Evolutionary conservation across 1,140 invertebrate genomes (phyloP), one percentile per base, ranked within the genome.

Genomic region (Cherax quadricarinatus): DNA sequence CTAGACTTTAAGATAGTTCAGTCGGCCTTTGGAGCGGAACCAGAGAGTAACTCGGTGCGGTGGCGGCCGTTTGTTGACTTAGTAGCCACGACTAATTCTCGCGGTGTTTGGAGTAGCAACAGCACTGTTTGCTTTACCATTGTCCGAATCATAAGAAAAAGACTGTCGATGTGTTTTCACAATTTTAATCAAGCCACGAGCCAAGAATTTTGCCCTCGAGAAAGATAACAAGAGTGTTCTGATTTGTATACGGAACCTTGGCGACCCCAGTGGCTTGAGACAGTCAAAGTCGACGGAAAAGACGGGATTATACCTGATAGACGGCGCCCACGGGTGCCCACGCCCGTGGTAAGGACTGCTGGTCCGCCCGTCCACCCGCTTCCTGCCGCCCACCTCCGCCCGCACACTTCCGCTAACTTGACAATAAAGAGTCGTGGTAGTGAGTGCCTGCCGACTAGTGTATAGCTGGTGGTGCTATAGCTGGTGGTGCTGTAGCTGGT

Each of bases 101-200:
- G 91, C 79, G 92, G 88, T 94, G 93, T 94, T 94, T 94, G 87
- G 91, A 94, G 86, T 92, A 94, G 91, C 89, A 94, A 94, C 93
- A 94, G 87, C 80, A 89, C 88, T 94, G 93, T 94, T 94, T 92
- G 90, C 91, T 91, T 94, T 91, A 94, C 51, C 85, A 91, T 93
- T 89, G 91, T 94, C 88, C 82, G 88, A 91, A 88, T 93, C 91
- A 94, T 89, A 93, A 85, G 90, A 88, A 91, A 91, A 93, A 90
- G 88, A 90, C 84, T 82, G 84, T 78, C 88, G 84, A 89, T 86
- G 84, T 93, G 92, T 93, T 93, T 93, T 90, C 73, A 81, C 84
- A 87, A 93, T 86, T 93, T 90, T 93, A 93, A 93, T 90, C 87
- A 90, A 90, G 79, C 60, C 79, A 78, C 82, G 78, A 82, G 80